phyloP scores from a whole-genome alignment of 2,888 invertebrate species.

The Agrotis puta region DNA sequence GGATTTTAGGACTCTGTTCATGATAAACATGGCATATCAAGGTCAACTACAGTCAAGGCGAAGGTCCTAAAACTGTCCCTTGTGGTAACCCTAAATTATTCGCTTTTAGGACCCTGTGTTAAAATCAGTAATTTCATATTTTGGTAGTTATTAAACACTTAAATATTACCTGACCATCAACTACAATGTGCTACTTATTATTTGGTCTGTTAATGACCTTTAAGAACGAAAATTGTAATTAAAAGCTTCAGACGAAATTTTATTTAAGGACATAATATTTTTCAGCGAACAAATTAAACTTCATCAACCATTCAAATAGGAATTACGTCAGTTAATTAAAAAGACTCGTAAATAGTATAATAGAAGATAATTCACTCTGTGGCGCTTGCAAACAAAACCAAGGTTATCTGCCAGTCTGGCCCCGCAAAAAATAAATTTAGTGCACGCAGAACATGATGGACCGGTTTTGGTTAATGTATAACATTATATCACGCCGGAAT shows the following conservation, averaged over 20 bases:
- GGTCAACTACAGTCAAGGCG: too few relatives aligned
- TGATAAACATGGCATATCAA: too few relatives aligned
- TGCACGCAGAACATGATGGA: constrained; percentile 71
- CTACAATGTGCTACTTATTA: not conserved
- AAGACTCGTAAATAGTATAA: constrained; percentile 54
- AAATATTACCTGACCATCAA: not conserved
- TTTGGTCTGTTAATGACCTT: not conserved
- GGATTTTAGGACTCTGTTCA: too few relatives aligned
- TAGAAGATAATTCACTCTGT: constrained; percentile 60
- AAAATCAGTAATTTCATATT: not conserved
- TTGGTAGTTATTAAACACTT: not conserved
- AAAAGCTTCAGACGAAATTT: constrained; percentile 3
- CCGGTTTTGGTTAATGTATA: constrained; percentile 65
- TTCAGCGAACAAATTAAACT: constrained; percentile 29
- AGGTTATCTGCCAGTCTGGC: constrained; percentile 72
- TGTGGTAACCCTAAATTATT: not conserved
- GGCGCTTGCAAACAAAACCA: constrained; percentile 63
- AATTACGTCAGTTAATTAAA: constrained; percentile 61
- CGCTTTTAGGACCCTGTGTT: not conserved
- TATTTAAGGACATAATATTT: constrained; percentile 9
- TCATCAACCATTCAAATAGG: constrained; percentile 47
- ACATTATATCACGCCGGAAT: constrained; percentile 4
- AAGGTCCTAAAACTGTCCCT: constrained; percentile 3
- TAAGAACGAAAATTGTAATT: not conserved
- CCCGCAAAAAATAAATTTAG: constrained; percentile 70